Evolutionary conservation across 2,113 vertebrate species (phyloP).

Genomic region (Heterotis niloticus): DNA sequence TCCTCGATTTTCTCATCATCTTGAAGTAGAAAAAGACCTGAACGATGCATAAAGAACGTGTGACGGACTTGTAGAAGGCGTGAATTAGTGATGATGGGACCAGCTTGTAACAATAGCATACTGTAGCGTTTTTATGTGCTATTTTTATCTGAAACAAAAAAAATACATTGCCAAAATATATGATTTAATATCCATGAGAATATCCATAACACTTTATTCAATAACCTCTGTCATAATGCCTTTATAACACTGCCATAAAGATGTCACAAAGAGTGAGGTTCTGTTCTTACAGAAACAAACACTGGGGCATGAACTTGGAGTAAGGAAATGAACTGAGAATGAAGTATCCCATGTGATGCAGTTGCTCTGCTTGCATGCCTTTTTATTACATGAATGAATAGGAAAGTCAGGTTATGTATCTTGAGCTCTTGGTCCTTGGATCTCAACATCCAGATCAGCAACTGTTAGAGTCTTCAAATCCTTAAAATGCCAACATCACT

Average conservation of each 20-base stretch:
- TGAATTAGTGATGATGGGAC: slow-evolving; percentile 26
- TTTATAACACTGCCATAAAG: too few relatives aligned
- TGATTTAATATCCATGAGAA: not conserved
- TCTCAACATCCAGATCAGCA: too few relatives aligned
- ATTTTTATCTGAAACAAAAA: slow-evolving; percentile 20
- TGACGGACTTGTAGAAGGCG: not conserved
- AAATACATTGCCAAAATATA: slow-evolving; percentile 21
- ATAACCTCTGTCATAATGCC: not conserved
- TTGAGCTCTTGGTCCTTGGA: too few relatives aligned
- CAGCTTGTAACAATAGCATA: slow-evolving; percentile 20
- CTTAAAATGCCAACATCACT: not conserved
- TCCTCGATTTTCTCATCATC: not conserved
- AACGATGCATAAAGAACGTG: not conserved
- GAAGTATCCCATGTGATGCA: too few relatives aligned
- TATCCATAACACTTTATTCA: not conserved
- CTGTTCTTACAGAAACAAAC: too few relatives aligned
- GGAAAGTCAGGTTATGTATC: too few relatives aligned
- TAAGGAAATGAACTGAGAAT: too few relatives aligned
- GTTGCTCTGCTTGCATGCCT: too few relatives aligned
- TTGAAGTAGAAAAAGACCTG: not conserved
- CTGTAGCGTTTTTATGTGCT: slow-evolving; percentile 1
- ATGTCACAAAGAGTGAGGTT: too few relatives aligned
- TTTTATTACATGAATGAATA: too few relatives aligned
- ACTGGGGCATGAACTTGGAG: too few relatives aligned
- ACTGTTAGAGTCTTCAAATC: too few relatives aligned